Evolutionary conservation across 2,888 invertebrate species (phyloP).

Genomic region (Pachymerium ferrugineum): DNA sequence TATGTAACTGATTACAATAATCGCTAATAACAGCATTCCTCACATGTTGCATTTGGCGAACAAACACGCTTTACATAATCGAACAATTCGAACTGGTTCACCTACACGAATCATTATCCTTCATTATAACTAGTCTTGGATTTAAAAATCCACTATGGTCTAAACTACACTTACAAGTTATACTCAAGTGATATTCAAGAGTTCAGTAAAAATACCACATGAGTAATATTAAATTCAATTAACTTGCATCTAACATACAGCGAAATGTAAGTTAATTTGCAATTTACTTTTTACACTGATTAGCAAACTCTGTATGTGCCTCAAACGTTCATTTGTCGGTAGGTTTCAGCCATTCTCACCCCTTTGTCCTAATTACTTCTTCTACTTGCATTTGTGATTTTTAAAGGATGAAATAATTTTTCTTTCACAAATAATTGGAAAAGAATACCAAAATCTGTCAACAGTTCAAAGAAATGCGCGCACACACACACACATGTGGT

Average conservation of each 20-base stretch:
- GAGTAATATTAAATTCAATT: not conserved
- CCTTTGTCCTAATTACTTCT: not conserved
- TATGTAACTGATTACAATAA: too few species aligned
- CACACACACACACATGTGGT: constrained; percentile 42
- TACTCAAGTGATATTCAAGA: too few species aligned
- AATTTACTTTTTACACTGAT: not conserved
- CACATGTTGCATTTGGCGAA: too few species aligned
- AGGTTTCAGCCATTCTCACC: not conserved
- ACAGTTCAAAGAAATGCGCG: constrained; percentile 46
- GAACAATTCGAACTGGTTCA: too few species aligned
- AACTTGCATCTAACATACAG: not conserved
- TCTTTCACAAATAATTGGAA: constrained; percentile 36
- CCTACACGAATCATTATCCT: too few species aligned
- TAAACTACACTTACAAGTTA: too few species aligned
- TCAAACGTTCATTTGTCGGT: not conserved
- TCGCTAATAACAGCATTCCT: too few species aligned
- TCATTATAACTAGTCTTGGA: too few species aligned
- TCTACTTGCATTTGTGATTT: not conserved
- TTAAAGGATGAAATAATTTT: not conserved
- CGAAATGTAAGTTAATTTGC: not conserved
- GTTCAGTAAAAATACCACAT: not conserved
- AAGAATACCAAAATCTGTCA: constrained; percentile 44
- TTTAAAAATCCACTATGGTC: too few species aligned
- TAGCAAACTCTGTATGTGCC: not conserved
- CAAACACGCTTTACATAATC: too few species aligned